Base-by-base conservation (phyloP, 2,888 invertebrate species). In the Lymantria dispar region DNA sequence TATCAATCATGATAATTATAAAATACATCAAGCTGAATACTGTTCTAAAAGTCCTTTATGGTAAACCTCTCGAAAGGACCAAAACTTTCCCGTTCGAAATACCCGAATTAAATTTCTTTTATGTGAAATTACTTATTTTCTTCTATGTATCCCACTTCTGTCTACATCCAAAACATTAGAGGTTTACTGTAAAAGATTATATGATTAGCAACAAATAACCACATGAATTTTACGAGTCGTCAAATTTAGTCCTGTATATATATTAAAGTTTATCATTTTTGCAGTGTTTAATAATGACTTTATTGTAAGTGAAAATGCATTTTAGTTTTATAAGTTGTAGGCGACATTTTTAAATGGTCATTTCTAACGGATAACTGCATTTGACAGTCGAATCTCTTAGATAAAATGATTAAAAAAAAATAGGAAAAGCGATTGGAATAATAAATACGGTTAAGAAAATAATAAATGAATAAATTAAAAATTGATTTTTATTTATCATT, bases 301-400 rank as follows among this genome's bases (percentile, higher is more conserved):
- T 82, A 80, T 78, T 80, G 64, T 88, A 89, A 89, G 88, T 82
- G 85, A 72, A 87, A 87, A 87, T 84, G 90, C 90, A 89, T 91
- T 90, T 90, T 91, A 90, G 90, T 89, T 91, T 83, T 83, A 80
- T 88, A 90, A 87, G 88, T 88, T 87, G 83, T 90, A 90, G 91
- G 87, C 83, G 87, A 90, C 90, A 89, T 87, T 87, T 87, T 87
- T 80, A 85, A 87, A 87, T 73, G 77, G 82, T 88, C 85, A 85
- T 87, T 83, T 89, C 84, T 89, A 88, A 85, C 68, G 66, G 87
- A 87, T 80, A 80, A 80, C 83, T 85, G 85, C 80, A 72, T 72
- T 83, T 68, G 80, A 74, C 85, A 82, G 85, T 82, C 76, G 88
- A 91, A 90, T 91, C 89, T 90, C 90, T 89, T 91, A 89, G 89